phyloP scores from a whole-genome alignment of 2,797 vertebrate genomes.

The Notoglanidium macrostoma region DNA sequence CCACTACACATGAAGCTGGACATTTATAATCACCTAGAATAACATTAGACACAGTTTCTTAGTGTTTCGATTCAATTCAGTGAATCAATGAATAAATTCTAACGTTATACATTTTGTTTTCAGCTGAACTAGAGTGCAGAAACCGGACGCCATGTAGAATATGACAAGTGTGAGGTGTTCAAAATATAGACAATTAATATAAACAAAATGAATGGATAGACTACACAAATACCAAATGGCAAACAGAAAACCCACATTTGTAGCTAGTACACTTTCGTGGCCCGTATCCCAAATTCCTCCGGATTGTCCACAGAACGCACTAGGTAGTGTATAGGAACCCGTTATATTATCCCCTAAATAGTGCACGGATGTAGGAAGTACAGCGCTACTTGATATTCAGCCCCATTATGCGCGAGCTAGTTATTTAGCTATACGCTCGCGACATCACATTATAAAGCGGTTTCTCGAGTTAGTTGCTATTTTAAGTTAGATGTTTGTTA shows the following conservation, averaged over 20 bases:
- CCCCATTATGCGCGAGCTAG: neutral
- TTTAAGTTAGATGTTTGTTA: neutral
- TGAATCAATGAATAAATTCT: neutral
- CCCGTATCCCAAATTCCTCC: neutral
- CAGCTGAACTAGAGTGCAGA: neutral
- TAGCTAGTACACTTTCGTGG: neutral
- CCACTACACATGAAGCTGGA: too few species aligned
- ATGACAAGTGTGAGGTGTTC: too few species aligned
- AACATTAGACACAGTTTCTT: neutral
- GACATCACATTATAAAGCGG: neutral
- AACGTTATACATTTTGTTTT: neutral
- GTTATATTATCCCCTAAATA: neutral
- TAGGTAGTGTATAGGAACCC: neutral
- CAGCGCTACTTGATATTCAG: neutral
- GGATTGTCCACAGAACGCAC: neutral
- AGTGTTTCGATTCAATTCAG: neutral
- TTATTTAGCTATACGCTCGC: conserved; percentile 2
- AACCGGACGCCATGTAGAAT: neutral
- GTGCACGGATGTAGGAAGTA: neutral
- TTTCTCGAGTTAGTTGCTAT: neutral
- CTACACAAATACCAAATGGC: too few species aligned
- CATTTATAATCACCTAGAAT: neutral
- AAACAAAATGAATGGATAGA: neutral
- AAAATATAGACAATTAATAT: neutral
- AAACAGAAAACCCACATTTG: neutral